Evolutionary conservation across 2,113 vertebrate species (phyloP).

Genomic region (Barnardius zonarius): DNA sequence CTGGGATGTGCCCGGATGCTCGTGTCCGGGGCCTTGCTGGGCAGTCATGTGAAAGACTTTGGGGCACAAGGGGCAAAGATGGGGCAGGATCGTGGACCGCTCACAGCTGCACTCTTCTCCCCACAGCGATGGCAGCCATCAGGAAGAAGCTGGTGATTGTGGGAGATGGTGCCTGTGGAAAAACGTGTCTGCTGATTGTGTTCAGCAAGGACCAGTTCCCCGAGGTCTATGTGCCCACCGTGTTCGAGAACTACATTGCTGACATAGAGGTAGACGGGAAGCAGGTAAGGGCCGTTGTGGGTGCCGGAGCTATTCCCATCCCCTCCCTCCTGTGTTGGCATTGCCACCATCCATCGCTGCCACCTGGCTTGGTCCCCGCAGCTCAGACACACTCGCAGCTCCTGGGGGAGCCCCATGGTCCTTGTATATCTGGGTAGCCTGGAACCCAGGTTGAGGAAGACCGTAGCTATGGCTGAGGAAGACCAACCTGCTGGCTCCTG

Average conservation of each 20-base stretch:
- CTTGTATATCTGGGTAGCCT: not conserved
- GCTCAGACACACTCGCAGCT: accelerated
- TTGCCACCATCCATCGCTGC: accelerated
- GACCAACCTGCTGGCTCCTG: not conserved
- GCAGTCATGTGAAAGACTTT: accelerated
- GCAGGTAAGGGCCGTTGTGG: constrained; percentile 73
- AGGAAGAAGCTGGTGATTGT: constrained; percentile 98
- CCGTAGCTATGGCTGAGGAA: not conserved
- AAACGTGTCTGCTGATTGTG: constrained; percentile 96
- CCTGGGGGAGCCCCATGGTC: accelerated
- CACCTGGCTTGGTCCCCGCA: accelerated
- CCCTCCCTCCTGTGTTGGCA: accelerated
- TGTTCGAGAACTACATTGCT: constrained; percentile 98
- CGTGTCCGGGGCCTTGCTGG: accelerated
- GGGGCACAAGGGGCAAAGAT: not conserved
- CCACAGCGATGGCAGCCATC: constrained; percentile 90
- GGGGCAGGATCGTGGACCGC: not conserved
- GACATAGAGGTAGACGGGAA: constrained; percentile 97
- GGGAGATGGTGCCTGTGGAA: constrained; percentile 94
- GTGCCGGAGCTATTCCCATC: accelerated
- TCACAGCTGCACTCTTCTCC: not conserved
- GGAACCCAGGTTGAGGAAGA: not conserved
- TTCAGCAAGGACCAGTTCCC: constrained; percentile 99
- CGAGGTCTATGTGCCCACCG: constrained; percentile 95
- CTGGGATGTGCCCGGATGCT: not conserved